These are phyloP conservation scores for Forficula auricularia DNA, from an alignment of 1,140 invertebrate species.

Conservation along the genomic window DNA sequence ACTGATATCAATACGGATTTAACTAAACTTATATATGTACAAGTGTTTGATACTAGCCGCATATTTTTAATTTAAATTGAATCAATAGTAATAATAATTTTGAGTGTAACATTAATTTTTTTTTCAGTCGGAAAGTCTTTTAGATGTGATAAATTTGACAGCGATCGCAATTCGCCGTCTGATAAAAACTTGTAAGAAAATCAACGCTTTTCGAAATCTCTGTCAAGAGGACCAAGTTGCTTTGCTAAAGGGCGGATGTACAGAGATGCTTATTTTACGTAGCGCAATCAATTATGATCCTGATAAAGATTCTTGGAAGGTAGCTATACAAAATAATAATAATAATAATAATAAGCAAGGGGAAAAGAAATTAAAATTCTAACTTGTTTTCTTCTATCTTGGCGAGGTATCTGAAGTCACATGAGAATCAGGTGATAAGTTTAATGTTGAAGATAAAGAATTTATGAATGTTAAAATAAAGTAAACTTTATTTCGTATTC, in stretches of 20 bases:
- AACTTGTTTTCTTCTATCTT: too few relatives aligned
- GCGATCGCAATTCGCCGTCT: slow-evolving; percentile 74
- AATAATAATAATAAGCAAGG: background rate
- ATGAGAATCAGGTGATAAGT: too few relatives aligned
- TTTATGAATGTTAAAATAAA: too few relatives aligned
- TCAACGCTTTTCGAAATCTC: slow-evolving; percentile 72
- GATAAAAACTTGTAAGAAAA: slow-evolving; percentile 83
- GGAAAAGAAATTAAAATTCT: too few relatives aligned
- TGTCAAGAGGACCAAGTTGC: slow-evolving; percentile 83
- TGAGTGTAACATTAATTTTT: background rate
- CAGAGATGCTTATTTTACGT: slow-evolving; percentile 80
- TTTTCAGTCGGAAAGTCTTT: slow-evolving; percentile 22
- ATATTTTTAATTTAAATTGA: too few relatives aligned
- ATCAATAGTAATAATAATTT: slow-evolving; percentile 1
- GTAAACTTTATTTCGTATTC: too few relatives aligned
- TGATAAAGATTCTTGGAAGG: slow-evolving; percentile 68
- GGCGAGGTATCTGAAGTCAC: too few relatives aligned
- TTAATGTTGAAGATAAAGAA: too few relatives aligned
- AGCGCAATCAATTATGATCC: slow-evolving; percentile 76
- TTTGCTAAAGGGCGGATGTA: slow-evolving; percentile 71
- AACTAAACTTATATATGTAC: too few relatives aligned
- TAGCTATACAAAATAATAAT: too few relatives aligned
- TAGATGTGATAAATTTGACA: slow-evolving; percentile 76
- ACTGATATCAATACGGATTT: too few relatives aligned
- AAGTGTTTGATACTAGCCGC: too few relatives aligned